Evolutionary conservation across 2,888 invertebrate species (phyloP).

Genomic region (Epistrophella euchroma): DNA sequence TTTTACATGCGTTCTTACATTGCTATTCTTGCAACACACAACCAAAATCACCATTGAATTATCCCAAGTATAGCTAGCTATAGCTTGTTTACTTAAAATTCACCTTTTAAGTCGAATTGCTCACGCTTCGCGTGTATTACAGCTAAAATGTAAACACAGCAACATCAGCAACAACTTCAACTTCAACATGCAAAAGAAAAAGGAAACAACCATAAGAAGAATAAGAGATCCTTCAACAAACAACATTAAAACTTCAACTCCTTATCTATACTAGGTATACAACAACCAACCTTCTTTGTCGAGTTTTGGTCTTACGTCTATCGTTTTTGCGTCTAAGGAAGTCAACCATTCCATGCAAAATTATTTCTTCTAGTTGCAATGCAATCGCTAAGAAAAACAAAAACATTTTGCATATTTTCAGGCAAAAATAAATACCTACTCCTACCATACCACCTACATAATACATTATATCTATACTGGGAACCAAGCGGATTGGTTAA

Average conservation of each 20-base stretch:
- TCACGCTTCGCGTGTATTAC: conserved; percentile 22
- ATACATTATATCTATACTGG: no score
- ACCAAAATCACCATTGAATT: conserved; percentile 28
- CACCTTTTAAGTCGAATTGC: conserved; percentile 58
- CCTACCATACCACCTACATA: neutral
- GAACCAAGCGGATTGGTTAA: conserved; percentile 7
- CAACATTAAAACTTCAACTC: conserved; percentile 68
- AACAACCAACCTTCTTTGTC: neutral
- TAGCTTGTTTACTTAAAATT: conserved; percentile 66
- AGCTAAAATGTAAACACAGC: conserved; percentile 59
- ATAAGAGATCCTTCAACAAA: conserved; percentile 66
- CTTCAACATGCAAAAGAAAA: conserved; percentile 14
- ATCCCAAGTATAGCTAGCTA: conserved; percentile 38
- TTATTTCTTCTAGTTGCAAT: conserved; percentile 17
- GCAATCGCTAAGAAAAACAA: conserved; percentile 38
- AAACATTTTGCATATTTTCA: conserved; percentile 39
- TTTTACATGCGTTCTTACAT: neutral
- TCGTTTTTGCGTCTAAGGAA: neutral
- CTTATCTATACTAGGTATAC: conserved; percentile 61
- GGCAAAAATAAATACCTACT: conserved; percentile 28
- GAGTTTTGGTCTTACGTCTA: neutral
- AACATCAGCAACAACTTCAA: neutral
- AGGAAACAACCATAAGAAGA: conserved; percentile 23
- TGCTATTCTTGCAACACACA: neutral
- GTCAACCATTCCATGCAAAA: neutral